These are phyloP conservation scores for Pelvicachromis taeniatus DNA, from an alignment of 2,113 vertebrate genomes.

Conservation along the genomic window DNA sequence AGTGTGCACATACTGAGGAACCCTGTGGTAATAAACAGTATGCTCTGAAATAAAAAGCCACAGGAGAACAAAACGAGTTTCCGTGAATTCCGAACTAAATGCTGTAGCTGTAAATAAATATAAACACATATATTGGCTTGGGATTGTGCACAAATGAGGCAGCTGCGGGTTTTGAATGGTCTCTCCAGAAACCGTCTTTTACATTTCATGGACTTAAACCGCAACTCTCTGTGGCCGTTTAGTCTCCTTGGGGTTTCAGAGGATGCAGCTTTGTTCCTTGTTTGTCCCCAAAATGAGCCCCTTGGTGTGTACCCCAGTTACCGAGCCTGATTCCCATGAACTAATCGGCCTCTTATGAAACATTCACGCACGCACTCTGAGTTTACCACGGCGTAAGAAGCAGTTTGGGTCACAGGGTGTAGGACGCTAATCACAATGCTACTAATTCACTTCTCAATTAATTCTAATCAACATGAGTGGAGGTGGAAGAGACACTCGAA, in stretches of 20 bases:
- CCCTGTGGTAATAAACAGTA: not conserved
- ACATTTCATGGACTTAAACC: not conserved
- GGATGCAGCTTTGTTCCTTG: not conserved
- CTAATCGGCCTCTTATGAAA: constrained; percentile 5
- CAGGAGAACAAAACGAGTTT: not conserved
- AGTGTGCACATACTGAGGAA: not conserved
- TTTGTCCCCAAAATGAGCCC: constrained; percentile 3
- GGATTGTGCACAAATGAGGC: not conserved
- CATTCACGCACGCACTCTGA: not conserved
- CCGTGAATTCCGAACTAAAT: not conserved
- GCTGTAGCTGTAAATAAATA: not conserved
- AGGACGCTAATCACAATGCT: not conserved
- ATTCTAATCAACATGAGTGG: not conserved
- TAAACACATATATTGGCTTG: constrained; percentile 1
- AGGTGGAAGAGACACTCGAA: not conserved
- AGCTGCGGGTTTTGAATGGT: not conserved
- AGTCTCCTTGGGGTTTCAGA: constrained; percentile 3
- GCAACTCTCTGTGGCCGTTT: not conserved
- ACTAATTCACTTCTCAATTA: not conserved
- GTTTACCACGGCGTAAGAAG: not conserved
- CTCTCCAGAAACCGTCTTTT: not conserved
- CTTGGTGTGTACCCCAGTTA: not conserved
- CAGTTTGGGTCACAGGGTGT: not conserved
- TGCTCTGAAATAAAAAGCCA: not conserved
- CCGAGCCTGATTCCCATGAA: constrained; percentile 34